A percentile compares a stretch with the other conserved stretches of the same genome.
These are phyloP conservation scores for Mionectes olivaceus DNA, from an alignment of 2,797 vertebrate genomes.

Conservation along the genomic window DNA sequence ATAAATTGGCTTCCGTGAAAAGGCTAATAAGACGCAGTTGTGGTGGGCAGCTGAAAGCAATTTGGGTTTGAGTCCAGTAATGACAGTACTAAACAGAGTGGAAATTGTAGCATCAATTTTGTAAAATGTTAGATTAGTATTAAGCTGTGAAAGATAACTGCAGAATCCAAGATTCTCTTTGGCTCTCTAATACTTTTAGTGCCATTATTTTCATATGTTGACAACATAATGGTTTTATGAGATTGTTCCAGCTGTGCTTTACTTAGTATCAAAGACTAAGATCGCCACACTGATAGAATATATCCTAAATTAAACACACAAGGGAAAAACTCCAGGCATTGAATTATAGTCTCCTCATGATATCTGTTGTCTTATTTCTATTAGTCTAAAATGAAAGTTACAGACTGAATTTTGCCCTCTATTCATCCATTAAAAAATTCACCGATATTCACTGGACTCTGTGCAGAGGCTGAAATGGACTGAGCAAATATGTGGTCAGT, in stretches of 20 bases:
- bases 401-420: background rate
- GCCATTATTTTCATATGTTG: slow-evolving; percentile 47
- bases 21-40: slow-evolving; percentile 73
- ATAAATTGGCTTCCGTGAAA: slow-evolving; percentile 80
- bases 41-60: slow-evolving; percentile 73
- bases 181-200: background rate
- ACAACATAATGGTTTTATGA: slow-evolving; percentile 29
- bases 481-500: background rate
- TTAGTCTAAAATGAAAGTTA: slow-evolving; percentile 28
- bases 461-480: background rate
- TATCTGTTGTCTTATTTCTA: background rate
- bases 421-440: background rate
- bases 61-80: slow-evolving; percentile 67
- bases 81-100: slow-evolving; percentile 53
- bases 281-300: slow-evolving; percentile 16
- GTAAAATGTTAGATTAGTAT: slow-evolving; percentile 60
- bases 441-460: background rate
- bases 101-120: slow-evolving; percentile 56
- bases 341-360: background rate
- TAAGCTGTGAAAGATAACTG: slow-evolving; percentile 56
- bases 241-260: slow-evolving; percentile 49
- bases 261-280: slow-evolving; percentile 41
- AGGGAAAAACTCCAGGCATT: background rate
- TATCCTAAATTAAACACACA: slow-evolving; percentile 43
- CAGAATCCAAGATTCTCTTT: slow-evolving; percentile 46